Evolutionary conservation across 2,888 invertebrate species (phyloP), one percentile per base, ranked within the genome.

Genomic region (Acanthopleura granulata): DNA sequence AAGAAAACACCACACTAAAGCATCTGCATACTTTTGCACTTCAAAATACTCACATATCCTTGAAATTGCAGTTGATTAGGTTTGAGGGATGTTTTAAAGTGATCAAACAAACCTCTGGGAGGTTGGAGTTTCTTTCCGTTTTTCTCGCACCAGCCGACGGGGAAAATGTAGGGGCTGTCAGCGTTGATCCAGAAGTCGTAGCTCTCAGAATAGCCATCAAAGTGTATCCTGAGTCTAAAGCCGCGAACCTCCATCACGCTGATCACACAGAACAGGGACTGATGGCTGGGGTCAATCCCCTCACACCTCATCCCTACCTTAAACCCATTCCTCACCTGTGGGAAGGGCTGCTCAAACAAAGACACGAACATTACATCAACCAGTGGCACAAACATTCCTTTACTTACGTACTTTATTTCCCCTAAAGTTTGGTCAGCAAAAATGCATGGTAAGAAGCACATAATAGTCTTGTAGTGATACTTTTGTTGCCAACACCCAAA

Each of bases 111-210:
- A 89, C 94, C 94, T 77, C 93, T 94, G 0, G 98, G 98, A 4
- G 96, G 95, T 84, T 95, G 94, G 76, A 98, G 90, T 40, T 92
- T 91, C 75, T 95, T 95, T 0, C 94, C 93, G 83, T 95, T 95
- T 89, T 95, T 95, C 86, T 95, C 95, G 88, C 97, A 96, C 96
- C 97, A 98, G n/a, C 97, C 96, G 49, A 94, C 93, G 12, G 97
- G 97, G 90, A 97, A 98, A 76, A 98, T 94, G 88, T 97, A 95
- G 86, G 94, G 93, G n/a, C 95, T 95, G 89, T 97, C 96, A 0
- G 96, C 95, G 90, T 97, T 97, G 57, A 94, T 93, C 97, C 98
- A 98, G 91, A 96, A 98, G 91, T 98, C 97, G 87, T 95, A 95
- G 88, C 94, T 93, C 76, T 95, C 95, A 0, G 95, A 94, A 89